Evolutionary conservation across 2,888 invertebrate species (phyloP).

Genomic region (Tipula vernalis): DNA sequence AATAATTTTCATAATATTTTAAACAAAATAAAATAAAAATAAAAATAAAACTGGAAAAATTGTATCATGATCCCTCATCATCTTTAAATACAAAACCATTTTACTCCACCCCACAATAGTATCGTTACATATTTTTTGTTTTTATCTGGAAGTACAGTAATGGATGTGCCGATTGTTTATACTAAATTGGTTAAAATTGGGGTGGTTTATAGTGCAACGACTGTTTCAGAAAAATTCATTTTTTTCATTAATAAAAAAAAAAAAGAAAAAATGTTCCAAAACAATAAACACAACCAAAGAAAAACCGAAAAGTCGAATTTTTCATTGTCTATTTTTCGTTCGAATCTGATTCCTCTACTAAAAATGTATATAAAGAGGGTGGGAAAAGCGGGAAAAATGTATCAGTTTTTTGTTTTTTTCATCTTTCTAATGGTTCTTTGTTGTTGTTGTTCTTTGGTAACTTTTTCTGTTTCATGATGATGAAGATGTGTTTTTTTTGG

Average conservation of each 20-base stretch:
- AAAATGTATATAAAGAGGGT: background rate
- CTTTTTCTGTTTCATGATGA: background rate
- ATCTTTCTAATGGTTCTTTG: background rate
- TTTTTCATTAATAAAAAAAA: background rate
- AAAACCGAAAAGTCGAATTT: background rate
- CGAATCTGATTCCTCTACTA: background rate
- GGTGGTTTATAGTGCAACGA: background rate
- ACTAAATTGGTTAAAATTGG: background rate
- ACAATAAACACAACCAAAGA: background rate
- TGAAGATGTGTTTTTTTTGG: background rate
- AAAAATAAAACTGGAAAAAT: background rate
- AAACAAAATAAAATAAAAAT: background rate
- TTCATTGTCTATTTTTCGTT: background rate
- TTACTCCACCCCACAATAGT: background rate
- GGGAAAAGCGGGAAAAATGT: background rate
- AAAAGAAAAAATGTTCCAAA: background rate
- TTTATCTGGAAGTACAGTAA: background rate
- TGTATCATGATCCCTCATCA: background rate
- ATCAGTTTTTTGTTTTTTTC: background rate
- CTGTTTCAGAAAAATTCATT: background rate
- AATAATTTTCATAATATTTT: background rate
- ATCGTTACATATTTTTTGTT: background rate
- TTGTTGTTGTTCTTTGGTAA: background rate
- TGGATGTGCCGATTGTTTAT: background rate
- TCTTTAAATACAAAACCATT: background rate